Percentiles rank a stretch among this genome's conserved stretches.
phyloP scores from a whole-genome alignment of 2,113 vertebrate genomes.

The Oryzias celebensis region DNA sequence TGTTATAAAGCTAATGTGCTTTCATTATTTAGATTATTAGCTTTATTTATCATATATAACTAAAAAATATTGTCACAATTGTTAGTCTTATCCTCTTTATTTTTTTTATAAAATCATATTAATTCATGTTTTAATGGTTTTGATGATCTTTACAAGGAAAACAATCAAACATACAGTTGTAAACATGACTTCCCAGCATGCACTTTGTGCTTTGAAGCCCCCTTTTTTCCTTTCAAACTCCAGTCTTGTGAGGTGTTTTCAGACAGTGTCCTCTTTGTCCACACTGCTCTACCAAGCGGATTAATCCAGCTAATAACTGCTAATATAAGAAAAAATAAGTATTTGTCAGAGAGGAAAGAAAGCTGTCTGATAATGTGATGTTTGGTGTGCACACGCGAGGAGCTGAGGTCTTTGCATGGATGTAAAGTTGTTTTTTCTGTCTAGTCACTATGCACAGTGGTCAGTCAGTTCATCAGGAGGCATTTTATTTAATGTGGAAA shows the following conservation, averaged over 20 bases:
- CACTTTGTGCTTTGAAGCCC: slow-evolving; percentile 24
- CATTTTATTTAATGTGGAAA: slow-evolving; percentile 11
- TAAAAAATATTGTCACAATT: too few relatives aligned
- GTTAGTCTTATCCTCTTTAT: too few relatives aligned
- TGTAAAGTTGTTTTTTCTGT: background rate
- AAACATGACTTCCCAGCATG: slow-evolving; percentile 8
- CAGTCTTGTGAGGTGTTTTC: slow-evolving; percentile 71
- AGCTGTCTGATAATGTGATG: background rate
- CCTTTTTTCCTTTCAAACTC: slow-evolving; percentile 34
- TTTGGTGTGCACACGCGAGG: background rate
- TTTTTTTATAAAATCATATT: too few relatives aligned
- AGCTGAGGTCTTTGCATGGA: slow-evolving; percentile 11
- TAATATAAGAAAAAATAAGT: slow-evolving; percentile 54
- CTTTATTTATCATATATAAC: too few relatives aligned
- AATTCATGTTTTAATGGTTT: too few relatives aligned
- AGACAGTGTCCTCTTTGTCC: slow-evolving; percentile 73
- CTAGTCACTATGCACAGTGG: too few relatives aligned
- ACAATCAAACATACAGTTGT: too few relatives aligned
- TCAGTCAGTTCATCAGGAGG: too few relatives aligned
- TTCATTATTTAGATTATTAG: too few relatives aligned
- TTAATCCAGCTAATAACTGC: slow-evolving; percentile 68
- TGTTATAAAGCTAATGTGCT: background rate
- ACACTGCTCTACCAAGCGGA: slow-evolving; percentile 42
- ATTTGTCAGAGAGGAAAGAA: slow-evolving; percentile 35
- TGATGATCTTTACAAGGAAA: too few relatives aligned